Evolutionary conservation across 2,113 vertebrate species (phyloP).

Genomic region (Arenaria interpres): DNA sequence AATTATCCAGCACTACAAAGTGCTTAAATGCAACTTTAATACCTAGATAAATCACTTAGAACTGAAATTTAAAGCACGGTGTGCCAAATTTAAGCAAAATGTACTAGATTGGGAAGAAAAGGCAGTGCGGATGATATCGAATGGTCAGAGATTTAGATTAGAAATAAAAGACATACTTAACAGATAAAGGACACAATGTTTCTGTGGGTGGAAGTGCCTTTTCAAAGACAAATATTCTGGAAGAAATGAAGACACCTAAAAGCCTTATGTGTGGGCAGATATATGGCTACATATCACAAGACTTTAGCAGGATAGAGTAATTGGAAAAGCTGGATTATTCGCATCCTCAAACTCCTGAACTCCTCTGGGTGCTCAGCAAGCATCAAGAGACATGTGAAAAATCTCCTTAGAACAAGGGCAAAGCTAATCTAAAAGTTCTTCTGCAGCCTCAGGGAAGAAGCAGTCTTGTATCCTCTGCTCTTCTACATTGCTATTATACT

Average conservation of each 20-base stretch:
- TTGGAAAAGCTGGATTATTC: not conserved
- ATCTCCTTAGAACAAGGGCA: not conserved
- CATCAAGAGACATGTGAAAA: not conserved
- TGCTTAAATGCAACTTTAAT: constrained; percentile 35
- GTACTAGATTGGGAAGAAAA: not conserved
- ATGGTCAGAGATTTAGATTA: not conserved
- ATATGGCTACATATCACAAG: not conserved
- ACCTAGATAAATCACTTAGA: not conserved
- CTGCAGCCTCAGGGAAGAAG: not conserved
- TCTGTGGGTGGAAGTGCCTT: not conserved
- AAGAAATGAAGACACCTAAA: not conserved
- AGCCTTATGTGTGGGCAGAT: not conserved
- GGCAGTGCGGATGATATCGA: not conserved
- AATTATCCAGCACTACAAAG: constrained; percentile 38
- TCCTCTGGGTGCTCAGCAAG: not conserved
- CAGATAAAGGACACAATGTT: not conserved
- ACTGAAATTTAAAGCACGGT: not conserved
- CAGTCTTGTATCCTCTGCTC: not conserved
- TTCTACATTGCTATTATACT: not conserved
- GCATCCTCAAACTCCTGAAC: not conserved
- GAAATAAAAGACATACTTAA: not conserved
- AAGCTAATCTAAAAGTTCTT: not conserved
- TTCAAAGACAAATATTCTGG: not conserved
- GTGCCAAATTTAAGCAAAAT: not conserved
- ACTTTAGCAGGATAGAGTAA: not conserved